Percentiles rank a stretch among this genome's conserved stretches.
phyloP scores from a whole-genome alignment of 2,888 invertebrate genomes.

The Agrotis exclamationis region DNA sequence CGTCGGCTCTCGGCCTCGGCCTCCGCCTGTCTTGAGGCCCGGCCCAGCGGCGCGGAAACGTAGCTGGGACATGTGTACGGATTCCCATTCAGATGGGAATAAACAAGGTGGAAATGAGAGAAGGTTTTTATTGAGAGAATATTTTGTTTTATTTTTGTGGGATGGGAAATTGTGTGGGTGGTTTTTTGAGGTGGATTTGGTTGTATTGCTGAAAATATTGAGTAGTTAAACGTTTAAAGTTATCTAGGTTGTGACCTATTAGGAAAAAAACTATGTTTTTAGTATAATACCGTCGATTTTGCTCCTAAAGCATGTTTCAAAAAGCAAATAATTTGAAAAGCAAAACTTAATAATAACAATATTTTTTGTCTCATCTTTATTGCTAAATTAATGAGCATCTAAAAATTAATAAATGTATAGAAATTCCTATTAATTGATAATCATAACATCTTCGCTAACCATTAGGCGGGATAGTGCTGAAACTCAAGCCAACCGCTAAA shows the following conservation, averaged over 20 bases:
- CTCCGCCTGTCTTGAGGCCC: slow-evolving; percentile 58
- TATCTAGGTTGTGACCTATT: not conserved
- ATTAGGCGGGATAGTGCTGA: too few relatives aligned
- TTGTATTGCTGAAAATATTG: not conserved
- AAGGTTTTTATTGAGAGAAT: slow-evolving; percentile 45
- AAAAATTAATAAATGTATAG: too few relatives aligned
- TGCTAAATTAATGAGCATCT: too few relatives aligned
- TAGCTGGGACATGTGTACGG: slow-evolving; percentile 63
- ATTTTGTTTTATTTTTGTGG: slow-evolving; percentile 25
- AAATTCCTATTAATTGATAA: too few relatives aligned
- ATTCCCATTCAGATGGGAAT: slow-evolving; percentile 64
- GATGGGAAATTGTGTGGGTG: slow-evolving; percentile 6
- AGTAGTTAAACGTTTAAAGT: not conserved
- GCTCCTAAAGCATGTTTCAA: too few relatives aligned
- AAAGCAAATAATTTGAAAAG: too few relatives aligned
- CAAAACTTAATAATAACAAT: too few relatives aligned
- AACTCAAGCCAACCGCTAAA: too few relatives aligned
- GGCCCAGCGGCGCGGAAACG: slow-evolving; percentile 62
- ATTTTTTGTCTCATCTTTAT: too few relatives aligned
- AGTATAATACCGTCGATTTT: too few relatives aligned
- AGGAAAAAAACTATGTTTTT: too few relatives aligned
- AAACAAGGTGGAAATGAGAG: slow-evolving; percentile 58
- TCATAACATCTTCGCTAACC: too few relatives aligned
- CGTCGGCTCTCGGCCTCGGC: slow-evolving; percentile 43
- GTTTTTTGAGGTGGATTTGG: slow-evolving; percentile 6